Evolutionary conservation across 2,113 vertebrate genomes (phyloP).

Genomic region (Malurus elegans): DNA sequence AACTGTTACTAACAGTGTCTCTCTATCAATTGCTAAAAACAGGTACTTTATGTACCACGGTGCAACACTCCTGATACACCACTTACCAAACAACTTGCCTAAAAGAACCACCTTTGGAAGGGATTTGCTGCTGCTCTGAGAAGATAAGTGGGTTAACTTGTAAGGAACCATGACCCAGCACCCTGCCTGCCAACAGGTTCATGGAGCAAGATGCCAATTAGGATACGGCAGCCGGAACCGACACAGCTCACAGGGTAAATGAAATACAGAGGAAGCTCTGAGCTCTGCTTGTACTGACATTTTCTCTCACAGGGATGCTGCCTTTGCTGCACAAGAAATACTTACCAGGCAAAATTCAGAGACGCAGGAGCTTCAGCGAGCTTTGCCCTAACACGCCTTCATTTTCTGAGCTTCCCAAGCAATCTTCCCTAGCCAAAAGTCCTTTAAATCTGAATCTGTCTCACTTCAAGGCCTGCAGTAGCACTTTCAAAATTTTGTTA

Average conservation of each 20-base stretch:
- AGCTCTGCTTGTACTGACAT: background rate
- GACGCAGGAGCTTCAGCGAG: background rate
- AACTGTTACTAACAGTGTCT: constrained; percentile 57
- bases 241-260: background rate
- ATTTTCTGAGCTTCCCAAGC: background rate
- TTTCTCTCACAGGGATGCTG: background rate
- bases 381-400: background rate
- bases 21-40: background rate
- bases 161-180: background rate
- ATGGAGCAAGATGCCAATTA: background rate
- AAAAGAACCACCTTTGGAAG: background rate
- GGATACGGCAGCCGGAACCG: background rate
- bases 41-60: background rate
- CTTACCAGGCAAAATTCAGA: background rate
- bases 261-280: background rate
- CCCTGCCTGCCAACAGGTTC: background rate
- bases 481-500: background rate
- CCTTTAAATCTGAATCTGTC: background rate
- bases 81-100: background rate
- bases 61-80: background rate
- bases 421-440: background rate
- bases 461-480: background rate
- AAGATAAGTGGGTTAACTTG: background rate
- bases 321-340: background rate
- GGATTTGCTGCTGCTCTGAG: background rate